These are phyloP conservation scores for Dissostichus mawsoni DNA, from an alignment of 2,113 vertebrate species.

Conservation along the genomic window DNA sequence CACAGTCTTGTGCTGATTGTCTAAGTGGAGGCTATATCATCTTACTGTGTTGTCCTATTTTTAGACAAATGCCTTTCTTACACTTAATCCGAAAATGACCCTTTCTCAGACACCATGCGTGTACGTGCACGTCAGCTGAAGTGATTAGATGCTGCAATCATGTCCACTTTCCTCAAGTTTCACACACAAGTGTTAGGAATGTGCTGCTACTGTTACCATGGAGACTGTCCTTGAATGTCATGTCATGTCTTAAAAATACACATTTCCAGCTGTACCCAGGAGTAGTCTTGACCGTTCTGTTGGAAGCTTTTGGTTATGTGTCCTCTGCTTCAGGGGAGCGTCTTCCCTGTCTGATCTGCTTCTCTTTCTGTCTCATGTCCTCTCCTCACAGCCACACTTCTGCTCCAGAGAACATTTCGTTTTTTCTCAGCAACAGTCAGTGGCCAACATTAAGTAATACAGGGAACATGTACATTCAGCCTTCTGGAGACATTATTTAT, in stretches of 20 bases:
- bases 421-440: not conserved
- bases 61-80: not conserved
- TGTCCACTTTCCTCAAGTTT: constrained; percentile 45
- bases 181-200: constrained; percentile 35
- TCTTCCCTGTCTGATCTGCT: constrained; percentile 30
- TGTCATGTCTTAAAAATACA: constrained; percentile 36
- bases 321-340: constrained; percentile 27
- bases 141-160: constrained; percentile 52
- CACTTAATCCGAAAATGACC: not conserved
- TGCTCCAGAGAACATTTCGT: not conserved
- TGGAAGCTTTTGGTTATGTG: constrained; percentile 24
- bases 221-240: constrained; percentile 64
- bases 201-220: constrained; percentile 64
- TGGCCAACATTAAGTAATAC: not conserved
- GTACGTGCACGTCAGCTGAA: constrained; percentile 1
- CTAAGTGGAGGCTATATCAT: not conserved
- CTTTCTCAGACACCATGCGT: not conserved
- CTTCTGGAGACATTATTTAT: not conserved
- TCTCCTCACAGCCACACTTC: not conserved
- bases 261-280: constrained; percentile 21
- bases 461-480: not conserved
- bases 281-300: constrained; percentile 34
- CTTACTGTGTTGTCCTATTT: not conserved
- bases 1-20: not conserved
- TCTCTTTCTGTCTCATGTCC: not conserved